A percentile compares a stretch with the other conserved stretches of the same genome.
phyloP scores from a whole-genome alignment of 2,797 vertebrate species.

The Macroramphosus scolopax region DNA sequence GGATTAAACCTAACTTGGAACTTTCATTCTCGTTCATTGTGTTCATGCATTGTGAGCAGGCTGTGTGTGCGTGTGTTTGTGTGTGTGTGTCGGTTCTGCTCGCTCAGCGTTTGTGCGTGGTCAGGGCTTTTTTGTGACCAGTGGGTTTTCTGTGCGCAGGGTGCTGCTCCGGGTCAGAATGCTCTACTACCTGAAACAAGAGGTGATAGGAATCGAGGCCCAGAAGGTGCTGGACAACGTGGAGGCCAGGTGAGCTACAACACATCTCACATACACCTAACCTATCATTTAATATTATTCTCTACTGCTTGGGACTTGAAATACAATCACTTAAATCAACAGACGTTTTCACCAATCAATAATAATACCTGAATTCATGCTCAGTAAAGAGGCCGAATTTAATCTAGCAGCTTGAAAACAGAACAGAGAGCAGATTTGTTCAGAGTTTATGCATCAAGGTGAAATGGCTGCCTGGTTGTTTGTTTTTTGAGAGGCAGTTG shows the following conservation, averaged over 20 bases:
- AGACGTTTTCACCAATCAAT: neutral
- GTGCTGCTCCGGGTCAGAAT: constrained; percentile 98
- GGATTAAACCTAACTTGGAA: constrained; percentile 14
- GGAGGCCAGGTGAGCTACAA: constrained; percentile 87
- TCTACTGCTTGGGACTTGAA: neutral
- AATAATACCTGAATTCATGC: too few species aligned
- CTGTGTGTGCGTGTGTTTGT: constrained; percentile 19
- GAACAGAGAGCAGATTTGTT: neutral
- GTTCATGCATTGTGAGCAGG: constrained; percentile 26
- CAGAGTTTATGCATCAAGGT: constrained; percentile 1
- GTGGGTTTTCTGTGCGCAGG: constrained; percentile 76
- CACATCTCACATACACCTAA: constrained; percentile 44
- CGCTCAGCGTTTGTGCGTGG: constrained; percentile 63
- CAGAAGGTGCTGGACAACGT: constrained; percentile 90
- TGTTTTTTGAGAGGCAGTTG: constrained; percentile 5
- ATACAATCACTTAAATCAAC: neutral
- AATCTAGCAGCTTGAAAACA: constrained; percentile 5
- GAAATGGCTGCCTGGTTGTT: constrained; percentile 3
- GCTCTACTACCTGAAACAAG: constrained; percentile 99
- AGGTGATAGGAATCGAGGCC: constrained; percentile 93
- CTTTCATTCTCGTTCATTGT: constrained; percentile 35
- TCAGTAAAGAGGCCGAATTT: neutral
- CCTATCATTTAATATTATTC: neutral
- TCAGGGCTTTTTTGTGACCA: constrained; percentile 70
- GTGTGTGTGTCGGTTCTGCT: constrained; percentile 45